Evolutionary conservation across 2,888 invertebrate genomes (phyloP), one percentile per base, ranked within the genome.

Genomic region (Eilema sororculum): DNA sequence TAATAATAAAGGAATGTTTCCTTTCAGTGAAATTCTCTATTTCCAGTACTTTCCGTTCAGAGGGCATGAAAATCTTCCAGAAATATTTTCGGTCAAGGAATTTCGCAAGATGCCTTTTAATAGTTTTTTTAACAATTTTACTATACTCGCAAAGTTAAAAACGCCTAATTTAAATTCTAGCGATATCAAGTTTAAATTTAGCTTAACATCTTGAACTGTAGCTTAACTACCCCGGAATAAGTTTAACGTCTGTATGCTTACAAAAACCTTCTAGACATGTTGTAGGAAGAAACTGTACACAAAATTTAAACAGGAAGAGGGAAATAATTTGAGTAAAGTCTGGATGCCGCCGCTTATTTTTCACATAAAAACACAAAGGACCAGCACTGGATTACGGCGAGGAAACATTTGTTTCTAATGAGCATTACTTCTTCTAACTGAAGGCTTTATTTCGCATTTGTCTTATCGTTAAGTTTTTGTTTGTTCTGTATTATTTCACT

Each of bases 401-500:
- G 73, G 79, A 73, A 77, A 67, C 76, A 73, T 80, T 82, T 84
- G 75, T 75, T 76, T 79, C 65, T 79, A 80, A 82, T 84, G 84
- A 80, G 75, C 76, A 77, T 81, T 74, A 79, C 75, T 81, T 78
- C 75, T 78, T 83, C 69, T 74, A 81, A 75, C 69, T 61, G 76
- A 79, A 76, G 78, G 83, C 82, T 88, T 87, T 84, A 84, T 84
- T 83, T 86, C 84, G 77, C 83, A 85, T 87, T 86, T 84, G 82
- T 87, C 84, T 87, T 86, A 86, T 86, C 79, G 72, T 67, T 69
- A 76, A 56, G 76, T 72, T 76, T 74, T 73, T 77, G 78, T 80
- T 81, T 81, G 83, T 84, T 81, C 77, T 79, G 77, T 81, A 81
- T 84, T 79, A 81, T 82, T 80, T 82, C 70, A 74, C 77, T 80